Base-by-base conservation (phyloP, 2,888 invertebrate species). In the Epirrhoe tristata region DNA sequence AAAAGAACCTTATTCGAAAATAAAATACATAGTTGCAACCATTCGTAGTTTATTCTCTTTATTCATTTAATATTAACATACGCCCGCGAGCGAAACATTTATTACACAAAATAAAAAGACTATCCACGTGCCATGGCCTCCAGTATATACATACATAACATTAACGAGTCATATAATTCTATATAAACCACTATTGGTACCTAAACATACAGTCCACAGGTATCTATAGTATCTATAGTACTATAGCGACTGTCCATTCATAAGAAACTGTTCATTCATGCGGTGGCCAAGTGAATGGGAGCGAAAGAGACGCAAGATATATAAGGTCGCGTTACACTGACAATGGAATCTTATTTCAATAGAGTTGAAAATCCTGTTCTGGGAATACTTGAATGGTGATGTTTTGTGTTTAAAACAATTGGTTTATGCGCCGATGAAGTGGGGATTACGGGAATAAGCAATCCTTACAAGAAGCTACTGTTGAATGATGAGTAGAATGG, bases 211-310 rank as follows among this genome's bases (percentile, higher is more conserved):
- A 78, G 78, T 81, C 81, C 78, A 79, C 77, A 89, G 80, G 89
- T 88, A 90, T 85, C 81, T 89, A 92, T 92, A 91, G 89, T 88
- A 90, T 85, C 81, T 89, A 92, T 92, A 91, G 90, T 92, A 92
- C 88, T 85, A 88, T 83, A 85, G 86, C 84, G 86, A 88, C 87
- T 86, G 88, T 88, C 89, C 93, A 93, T 93, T 93, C 93, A 94
- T 93, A 92, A 93, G 91, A 91, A 93, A 88, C 90, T 84, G 89
- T 93, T 90, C 92, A 92, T 93, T 93, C 87, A 92, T 90, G 89
- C 89, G 87, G 83, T 84, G 83, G 84, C 84, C 83, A 82, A 81
- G 85, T 92, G 91, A 92, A 93, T 93, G 91, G 92, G 93, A 90
- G 92, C 86, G 88, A 93, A 81, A 72, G 90, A 86, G 93, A 92